Conservation (phyloP, 1,140 invertebrate species). For the Drosophila asahinai region DNA sequence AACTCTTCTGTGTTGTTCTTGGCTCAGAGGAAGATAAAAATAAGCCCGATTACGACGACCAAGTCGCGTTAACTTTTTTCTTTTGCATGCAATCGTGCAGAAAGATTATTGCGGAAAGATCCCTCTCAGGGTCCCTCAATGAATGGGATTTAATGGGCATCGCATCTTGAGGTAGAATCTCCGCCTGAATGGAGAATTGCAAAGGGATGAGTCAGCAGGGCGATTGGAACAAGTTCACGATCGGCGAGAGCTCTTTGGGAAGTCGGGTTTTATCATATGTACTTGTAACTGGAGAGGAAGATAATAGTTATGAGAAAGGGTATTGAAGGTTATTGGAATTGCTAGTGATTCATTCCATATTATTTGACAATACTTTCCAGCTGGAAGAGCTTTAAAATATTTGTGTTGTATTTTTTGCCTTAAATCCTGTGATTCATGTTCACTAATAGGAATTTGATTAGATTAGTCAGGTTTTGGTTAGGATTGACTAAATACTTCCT, state of each 20-base stretch:
- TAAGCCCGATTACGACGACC: conserved; percentile 34
- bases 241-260: conserved; percentile 1
- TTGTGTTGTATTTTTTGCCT: background rate
- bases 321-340: conserved; percentile 3
- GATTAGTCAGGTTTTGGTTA: background rate
- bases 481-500: background rate
- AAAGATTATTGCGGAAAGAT: conserved; percentile 40
- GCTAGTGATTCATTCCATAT: background rate
- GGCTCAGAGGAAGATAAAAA: conserved; percentile 36
- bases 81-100: conserved; percentile 46
- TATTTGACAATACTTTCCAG: background rate
- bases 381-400: background rate
- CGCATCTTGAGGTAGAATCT: conserved; percentile 14
- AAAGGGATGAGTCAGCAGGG: conserved; percentile 25
- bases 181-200: conserved; percentile 39
- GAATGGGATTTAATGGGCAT: conserved; percentile 24
- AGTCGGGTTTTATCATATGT: background rate
- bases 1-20: conserved; percentile 39
- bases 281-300: conserved; percentile 7
- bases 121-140: conserved; percentile 9
- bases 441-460: too few relatives aligned
- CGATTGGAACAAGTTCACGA: conserved; percentile 36
- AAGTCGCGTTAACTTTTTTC: conserved; percentile 10
- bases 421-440: background rate
- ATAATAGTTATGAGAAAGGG: conserved; percentile 7